A percentile compares a stretch with the other conserved stretches of the same genome.
Evolutionary conservation across 2,797 vertebrate genomes (phyloP).

Genomic region (Lophius americanus): DNA sequence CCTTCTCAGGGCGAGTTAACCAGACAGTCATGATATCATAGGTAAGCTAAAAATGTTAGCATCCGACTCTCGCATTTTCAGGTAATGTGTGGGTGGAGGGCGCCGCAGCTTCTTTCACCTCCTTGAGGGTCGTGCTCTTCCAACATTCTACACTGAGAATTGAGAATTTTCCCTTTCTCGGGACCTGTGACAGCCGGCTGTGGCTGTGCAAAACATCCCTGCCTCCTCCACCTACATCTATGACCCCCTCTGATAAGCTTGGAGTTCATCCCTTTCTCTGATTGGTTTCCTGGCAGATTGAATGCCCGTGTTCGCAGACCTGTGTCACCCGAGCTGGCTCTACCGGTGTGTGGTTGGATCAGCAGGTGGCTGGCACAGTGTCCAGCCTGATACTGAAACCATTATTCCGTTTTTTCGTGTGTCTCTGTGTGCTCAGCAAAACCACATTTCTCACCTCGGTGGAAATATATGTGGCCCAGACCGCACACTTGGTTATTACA

Average conservation of each 20-base stretch:
- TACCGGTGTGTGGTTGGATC: slow-evolving; percentile 74
- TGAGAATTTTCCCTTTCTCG: slow-evolving; percentile 67
- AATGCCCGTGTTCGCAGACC: slow-evolving; percentile 72
- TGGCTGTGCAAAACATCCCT: slow-evolving; percentile 70
- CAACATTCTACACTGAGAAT: slow-evolving; percentile 69
- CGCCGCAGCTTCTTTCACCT: slow-evolving; percentile 72
- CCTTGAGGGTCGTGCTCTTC: slow-evolving; percentile 69
- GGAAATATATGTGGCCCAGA: slow-evolving; percentile 24
- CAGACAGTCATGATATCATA: slow-evolving; percentile 71
- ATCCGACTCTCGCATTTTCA: slow-evolving; percentile 59
- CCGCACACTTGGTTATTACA: slow-evolving; percentile 23
- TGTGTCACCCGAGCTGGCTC: slow-evolving; percentile 68
- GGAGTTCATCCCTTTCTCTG: slow-evolving; percentile 79
- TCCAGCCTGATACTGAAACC: slow-evolving; percentile 75
- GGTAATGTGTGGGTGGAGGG: slow-evolving; percentile 69
- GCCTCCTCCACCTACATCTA: slow-evolving; percentile 77
- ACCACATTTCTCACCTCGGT: slow-evolving; percentile 32
- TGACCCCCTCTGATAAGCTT: slow-evolving; percentile 76
- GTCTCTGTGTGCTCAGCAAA: slow-evolving; percentile 44
- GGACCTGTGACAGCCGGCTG: slow-evolving; percentile 64
- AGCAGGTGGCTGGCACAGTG: slow-evolving; percentile 74
- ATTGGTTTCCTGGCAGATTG: slow-evolving; percentile 81
- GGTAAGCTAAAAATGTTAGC: slow-evolving; percentile 65
- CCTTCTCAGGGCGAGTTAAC: slow-evolving; percentile 58
- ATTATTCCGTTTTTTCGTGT: slow-evolving; percentile 59